phyloP scores from a whole-genome alignment of 1,140 invertebrate species.

The Ostrea edulis region DNA sequence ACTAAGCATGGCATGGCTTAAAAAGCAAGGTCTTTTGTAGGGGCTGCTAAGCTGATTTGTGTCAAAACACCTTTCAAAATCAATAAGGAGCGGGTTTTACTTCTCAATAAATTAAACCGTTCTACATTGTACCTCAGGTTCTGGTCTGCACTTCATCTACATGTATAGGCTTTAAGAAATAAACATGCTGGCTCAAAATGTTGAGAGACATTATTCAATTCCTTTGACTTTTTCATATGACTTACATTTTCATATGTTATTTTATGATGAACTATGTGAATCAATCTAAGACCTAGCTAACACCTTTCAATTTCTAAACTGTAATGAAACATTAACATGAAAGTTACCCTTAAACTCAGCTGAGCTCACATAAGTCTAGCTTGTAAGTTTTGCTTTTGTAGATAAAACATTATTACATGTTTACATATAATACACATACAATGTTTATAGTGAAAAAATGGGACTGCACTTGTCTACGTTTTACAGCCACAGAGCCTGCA shows the following conservation, averaged over 20 bases:
- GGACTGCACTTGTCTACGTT: too few species aligned
- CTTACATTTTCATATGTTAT: background rate
- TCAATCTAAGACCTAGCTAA: too few species aligned
- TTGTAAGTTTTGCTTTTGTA: too few species aligned
- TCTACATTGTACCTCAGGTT: background rate
- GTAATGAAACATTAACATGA: too few species aligned
- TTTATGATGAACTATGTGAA: background rate
- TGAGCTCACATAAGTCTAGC: too few species aligned
- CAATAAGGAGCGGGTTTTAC: constrained; percentile 19
- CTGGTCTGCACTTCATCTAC: background rate
- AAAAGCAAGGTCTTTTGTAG: background rate
- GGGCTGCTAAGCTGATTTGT: constrained; percentile 27
- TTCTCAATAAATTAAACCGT: background rate
- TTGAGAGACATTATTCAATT: background rate
- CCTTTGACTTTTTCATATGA: background rate
- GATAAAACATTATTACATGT: too few species aligned
- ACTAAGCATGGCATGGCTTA: constrained; percentile 17
- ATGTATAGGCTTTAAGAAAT: too few species aligned
- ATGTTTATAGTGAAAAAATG: too few species aligned
- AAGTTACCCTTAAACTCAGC: too few species aligned
- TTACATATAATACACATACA: too few species aligned
- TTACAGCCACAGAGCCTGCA: too few species aligned
- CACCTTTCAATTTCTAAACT: too few species aligned
- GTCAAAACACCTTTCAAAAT: constrained; percentile 35
- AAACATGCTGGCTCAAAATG: background rate